Conservation (phyloP, 30 jellyfish, hydroid and myxozoan genomes). For the Aurelia aurita complex sp. Pacific region DNA sequence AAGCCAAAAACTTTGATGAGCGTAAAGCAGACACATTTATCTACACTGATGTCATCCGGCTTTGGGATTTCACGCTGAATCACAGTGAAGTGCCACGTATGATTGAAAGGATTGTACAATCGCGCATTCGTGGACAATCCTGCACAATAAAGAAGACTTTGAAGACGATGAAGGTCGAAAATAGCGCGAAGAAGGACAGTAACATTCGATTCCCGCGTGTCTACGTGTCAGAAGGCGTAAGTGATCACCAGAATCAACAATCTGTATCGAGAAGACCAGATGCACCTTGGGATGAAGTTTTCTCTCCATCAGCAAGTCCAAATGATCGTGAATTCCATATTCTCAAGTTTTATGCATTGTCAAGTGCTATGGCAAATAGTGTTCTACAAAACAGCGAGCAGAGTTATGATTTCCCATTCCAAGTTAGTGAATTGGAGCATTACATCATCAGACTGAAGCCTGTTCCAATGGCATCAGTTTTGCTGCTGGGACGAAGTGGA, state of each 20-base stretch:
- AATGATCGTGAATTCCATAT: constrained; percentile 69
- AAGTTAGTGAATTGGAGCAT: constrained; percentile 80
- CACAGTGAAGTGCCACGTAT: constrained; percentile 64
- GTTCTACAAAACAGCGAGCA: constrained; percentile 28
- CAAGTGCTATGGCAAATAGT: constrained; percentile 72
- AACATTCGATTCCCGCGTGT: constrained; percentile 24
- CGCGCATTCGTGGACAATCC: constrained; percentile 78
- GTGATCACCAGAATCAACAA: neutral
- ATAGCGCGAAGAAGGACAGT: neutral
- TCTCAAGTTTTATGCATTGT: constrained; percentile 71
- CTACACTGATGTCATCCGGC: constrained; percentile 75
- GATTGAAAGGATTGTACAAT: constrained; percentile 42
- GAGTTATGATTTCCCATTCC: constrained; percentile 77
- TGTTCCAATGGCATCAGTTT: constrained; percentile 43
- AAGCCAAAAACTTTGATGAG: constrained; percentile 8
- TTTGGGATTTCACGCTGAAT: constrained; percentile 77
- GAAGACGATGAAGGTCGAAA: constrained; percentile 8
- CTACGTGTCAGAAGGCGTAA: neutral
- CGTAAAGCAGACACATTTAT: constrained; percentile 18
- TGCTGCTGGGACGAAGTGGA: constrained; percentile 95
- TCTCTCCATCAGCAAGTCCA: constrained; percentile 90
- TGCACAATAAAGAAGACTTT: constrained; percentile 53
- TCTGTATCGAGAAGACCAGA: neutral
- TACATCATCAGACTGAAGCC: constrained; percentile 65
- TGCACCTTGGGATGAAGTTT: neutral